Base-by-base conservation (phyloP, 2,888 invertebrate genomes). In the Melieria crassipennis region DNA sequence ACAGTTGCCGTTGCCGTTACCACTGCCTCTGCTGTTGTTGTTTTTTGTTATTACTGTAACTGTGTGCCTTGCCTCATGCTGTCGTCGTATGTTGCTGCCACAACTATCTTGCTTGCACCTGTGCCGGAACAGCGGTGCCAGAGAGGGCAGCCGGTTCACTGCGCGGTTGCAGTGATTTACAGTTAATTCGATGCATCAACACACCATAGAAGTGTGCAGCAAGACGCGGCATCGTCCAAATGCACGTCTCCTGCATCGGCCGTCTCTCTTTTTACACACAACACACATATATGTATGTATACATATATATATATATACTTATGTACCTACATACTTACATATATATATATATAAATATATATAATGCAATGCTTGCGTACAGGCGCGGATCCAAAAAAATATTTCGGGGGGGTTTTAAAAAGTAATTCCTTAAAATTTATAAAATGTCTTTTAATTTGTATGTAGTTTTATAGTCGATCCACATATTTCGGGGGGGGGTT, bases 1-100 rank as follows among this genome's bases (percentile, higher is more conserved):
- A 50, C n/a, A 11, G 52, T 50, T 50, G 52, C 6, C 30, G 16
- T 16, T 64, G 56, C 43, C 56, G 69, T 55, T 55, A 56, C n/a
- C n/a, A n/a, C n/a, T 50, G 69, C 55, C n/a, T 63, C 56, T 66
- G 52, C 16, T 69, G 48, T 46, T 42, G 13, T 4, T 6, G 13
- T 48, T 50, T 4, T 4, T 50, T 68, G 52, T 52, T 50, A 45
- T 52, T 57, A 42, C 46, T 57, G 47, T 13, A 47, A 13, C 43
- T 65, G 52, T 4, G 9, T 61, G 30, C 7, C 4, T 61, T 43
- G n/a, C 9, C n/a, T 11, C n/a, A 45, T 50, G 45, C 11, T 3
- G 45, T 61, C 55, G 43, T 62, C 68, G 55, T 61, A 30, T 30
- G 30, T 30, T 30, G 4, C 46, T 62, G 52, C 52, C 30, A 11